Evolutionary conservation across 1,140 invertebrate genomes (phyloP), one percentile per base, ranked within the genome.

Genomic region (Trichonephila clavipes): DNA sequence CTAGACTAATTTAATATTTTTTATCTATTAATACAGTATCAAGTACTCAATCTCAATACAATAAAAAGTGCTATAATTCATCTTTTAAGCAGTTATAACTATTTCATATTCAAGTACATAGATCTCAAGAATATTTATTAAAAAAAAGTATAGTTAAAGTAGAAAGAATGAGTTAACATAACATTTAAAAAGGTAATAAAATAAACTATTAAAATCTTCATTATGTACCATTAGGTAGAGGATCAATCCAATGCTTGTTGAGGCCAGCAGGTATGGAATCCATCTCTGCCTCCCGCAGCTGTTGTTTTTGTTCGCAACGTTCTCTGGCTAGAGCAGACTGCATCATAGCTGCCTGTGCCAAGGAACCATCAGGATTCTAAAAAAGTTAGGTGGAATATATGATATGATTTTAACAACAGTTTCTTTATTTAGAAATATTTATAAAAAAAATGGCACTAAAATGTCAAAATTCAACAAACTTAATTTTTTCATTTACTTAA

Each of bases 271-370:
- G 98, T 62, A 98, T 96, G 0, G 98, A 97, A 95, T 98, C 98
- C 96, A 98, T 98, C 96, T 99, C 98, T 95, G 98, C 98, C 95
- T 99, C 98, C 24, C 98, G 96, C 34, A 40, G 66, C 12, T 98
- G 95, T 98, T 99, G 98, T 96, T 99, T 99, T 95, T 97, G 97
- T 77, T 99, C 99, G 86, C 99, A 96, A 83, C 99, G 96, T 96
- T 99, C 99, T 95, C 99, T 99, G 0, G 99, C 98, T 10, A 99
- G 95, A 2, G 99, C 99, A 85, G 98, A 98, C 96, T 99, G 99
- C 99, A 99, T 99, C 98, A 99, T 99, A 1, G 99, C 99, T 0
- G 99, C 98, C 95, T 97, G 99, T 0, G 99, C 99, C 24, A 99
- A 96, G 0, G 98, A 99, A 0, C 99, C 99, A 96, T 99, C 99